phyloP scores from a whole-genome alignment of 2,888 invertebrate genomes.

The Polydesmus complanatus region DNA sequence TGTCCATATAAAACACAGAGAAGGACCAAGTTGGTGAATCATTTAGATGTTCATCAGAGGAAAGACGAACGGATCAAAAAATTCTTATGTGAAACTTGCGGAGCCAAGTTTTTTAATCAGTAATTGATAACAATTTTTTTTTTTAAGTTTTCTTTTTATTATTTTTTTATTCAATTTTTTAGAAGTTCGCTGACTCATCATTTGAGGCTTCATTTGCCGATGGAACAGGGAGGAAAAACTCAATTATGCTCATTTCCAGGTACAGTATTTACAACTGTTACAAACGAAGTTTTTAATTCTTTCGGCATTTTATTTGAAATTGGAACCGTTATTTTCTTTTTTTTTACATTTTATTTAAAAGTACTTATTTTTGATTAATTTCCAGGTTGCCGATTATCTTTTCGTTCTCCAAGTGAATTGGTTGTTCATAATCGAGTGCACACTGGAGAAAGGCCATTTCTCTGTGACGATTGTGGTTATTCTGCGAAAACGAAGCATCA shows the following conservation, averaged over 20 bases:
- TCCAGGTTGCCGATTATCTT: slow-evolving; percentile 18
- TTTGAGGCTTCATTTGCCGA: slow-evolving; percentile 4
- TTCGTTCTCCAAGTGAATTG: slow-evolving; percentile 18
- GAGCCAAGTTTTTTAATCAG: slow-evolving; percentile 8
- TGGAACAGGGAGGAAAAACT: not conserved
- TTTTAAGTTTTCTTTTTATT: too few relatives aligned
- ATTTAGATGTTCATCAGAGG: not conserved
- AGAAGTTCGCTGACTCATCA: not conserved
- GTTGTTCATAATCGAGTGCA: slow-evolving; percentile 17
- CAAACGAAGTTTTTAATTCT: too few relatives aligned
- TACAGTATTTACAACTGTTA: not conserved
- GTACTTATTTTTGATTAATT: too few relatives aligned
- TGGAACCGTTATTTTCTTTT: not conserved
- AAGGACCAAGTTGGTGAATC: not conserved
- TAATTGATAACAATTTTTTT: too few relatives aligned
- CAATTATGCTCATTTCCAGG: not conserved
- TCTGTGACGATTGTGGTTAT: slow-evolving; percentile 22
- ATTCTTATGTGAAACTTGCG: slow-evolving; percentile 5
- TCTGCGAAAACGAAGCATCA: slow-evolving; percentile 26
- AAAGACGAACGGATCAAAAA: not conserved
- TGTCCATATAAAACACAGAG: not conserved
- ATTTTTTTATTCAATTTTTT: too few relatives aligned
- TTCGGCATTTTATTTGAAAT: not conserved
- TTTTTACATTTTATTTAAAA: not conserved
- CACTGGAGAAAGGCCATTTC: slow-evolving; percentile 15